A percentile compares a stretch with the other conserved stretches of the same genome.
phyloP scores from a whole-genome alignment of 2,888 invertebrate genomes.

The Lampropteryx suffumata region DNA sequence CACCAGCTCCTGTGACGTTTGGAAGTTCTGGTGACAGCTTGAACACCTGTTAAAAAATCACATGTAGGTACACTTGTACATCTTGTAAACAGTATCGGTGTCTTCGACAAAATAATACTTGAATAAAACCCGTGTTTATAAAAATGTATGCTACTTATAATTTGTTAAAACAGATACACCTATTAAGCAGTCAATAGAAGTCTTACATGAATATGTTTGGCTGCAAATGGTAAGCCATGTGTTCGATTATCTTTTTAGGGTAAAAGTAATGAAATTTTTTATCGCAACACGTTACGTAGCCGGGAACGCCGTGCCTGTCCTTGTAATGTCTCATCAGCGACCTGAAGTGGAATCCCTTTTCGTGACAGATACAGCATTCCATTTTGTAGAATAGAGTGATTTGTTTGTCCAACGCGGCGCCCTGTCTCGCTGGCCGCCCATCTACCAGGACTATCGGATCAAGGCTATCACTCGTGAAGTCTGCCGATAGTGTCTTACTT shows the following conservation, averaged over 20 bases:
- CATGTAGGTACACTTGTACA: too few relatives aligned
- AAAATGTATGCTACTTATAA: too few relatives aligned
- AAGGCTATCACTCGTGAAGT: slow-evolving; percentile 47
- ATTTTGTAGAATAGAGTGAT: slow-evolving; percentile 76
- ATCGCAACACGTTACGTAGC: slow-evolving; percentile 74
- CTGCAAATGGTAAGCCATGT: slow-evolving; percentile 76
- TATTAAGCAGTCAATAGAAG: not conserved
- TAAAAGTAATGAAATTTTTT: slow-evolving; percentile 78
- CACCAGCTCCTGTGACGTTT: slow-evolving; percentile 67
- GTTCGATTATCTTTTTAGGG: slow-evolving; percentile 76
- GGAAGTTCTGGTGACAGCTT: slow-evolving; percentile 75
- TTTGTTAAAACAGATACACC: too few relatives aligned
- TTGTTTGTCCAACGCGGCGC: slow-evolving; percentile 68
- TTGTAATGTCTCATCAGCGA: slow-evolving; percentile 77
- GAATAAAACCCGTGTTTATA: too few relatives aligned
- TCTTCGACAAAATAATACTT: too few relatives aligned
- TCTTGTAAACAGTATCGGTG: too few relatives aligned
- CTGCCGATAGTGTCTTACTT: slow-evolving; percentile 35
- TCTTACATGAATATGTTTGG: slow-evolving; percentile 76
- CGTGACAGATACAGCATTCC: slow-evolving; percentile 78
- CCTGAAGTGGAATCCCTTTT: slow-evolving; percentile 68
- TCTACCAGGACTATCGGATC: slow-evolving; percentile 67
- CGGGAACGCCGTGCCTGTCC: slow-evolving; percentile 75
- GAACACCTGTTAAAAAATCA: slow-evolving; percentile 54
- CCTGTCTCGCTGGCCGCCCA: slow-evolving; percentile 71